phyloP scores from a whole-genome alignment of 1,140 invertebrate genomes.

The Drosophila chauvacae region DNA sequence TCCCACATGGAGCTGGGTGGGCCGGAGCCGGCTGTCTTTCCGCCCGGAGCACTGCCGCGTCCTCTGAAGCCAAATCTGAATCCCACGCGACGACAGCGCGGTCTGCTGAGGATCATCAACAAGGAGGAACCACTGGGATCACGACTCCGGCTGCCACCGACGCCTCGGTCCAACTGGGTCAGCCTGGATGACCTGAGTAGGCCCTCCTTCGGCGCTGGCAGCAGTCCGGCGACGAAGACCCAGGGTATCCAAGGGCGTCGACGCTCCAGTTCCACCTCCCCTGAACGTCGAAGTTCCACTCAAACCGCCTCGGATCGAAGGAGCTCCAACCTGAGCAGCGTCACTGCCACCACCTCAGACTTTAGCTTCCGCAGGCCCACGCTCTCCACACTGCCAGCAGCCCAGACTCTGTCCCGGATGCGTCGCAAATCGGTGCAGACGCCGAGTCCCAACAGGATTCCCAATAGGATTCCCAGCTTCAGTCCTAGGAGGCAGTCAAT shows the following conservation, averaged over 20 bases:
- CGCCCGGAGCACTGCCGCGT: slow-evolving; percentile 73
- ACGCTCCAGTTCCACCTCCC: slow-evolving; percentile 78
- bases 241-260: slow-evolving; percentile 27
- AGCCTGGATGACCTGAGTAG: slow-evolving; percentile 73
- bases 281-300: slow-evolving; percentile 78
- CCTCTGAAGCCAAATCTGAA: slow-evolving; percentile 79
- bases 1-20: slow-evolving; percentile 62
- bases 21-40: slow-evolving; percentile 65
- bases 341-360: slow-evolving; percentile 75
- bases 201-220: slow-evolving; percentile 27
- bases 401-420: slow-evolving; percentile 31
- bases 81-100: slow-evolving; percentile 76
- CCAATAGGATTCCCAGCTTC: slow-evolving; percentile 23
- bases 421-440: slow-evolving; percentile 66
- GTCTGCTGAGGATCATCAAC: slow-evolving; percentile 71
- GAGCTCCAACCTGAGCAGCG: slow-evolving; percentile 78
- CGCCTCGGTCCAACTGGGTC: slow-evolving; percentile 70
- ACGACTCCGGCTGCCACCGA: slow-evolving; percentile 28
- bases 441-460: slow-evolving; percentile 17
- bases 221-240: neutral
- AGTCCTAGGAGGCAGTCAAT: slow-evolving; percentile 54
- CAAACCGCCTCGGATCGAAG: slow-evolving; percentile 78
- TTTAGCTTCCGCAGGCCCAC: slow-evolving; percentile 76
- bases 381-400: slow-evolving; percentile 63
- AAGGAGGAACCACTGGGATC: slow-evolving; percentile 36